Evolutionary conservation across 2,888 invertebrate species (phyloP), one percentile per base, ranked within the genome.

Genomic region (Ellobium chinense): DNA sequence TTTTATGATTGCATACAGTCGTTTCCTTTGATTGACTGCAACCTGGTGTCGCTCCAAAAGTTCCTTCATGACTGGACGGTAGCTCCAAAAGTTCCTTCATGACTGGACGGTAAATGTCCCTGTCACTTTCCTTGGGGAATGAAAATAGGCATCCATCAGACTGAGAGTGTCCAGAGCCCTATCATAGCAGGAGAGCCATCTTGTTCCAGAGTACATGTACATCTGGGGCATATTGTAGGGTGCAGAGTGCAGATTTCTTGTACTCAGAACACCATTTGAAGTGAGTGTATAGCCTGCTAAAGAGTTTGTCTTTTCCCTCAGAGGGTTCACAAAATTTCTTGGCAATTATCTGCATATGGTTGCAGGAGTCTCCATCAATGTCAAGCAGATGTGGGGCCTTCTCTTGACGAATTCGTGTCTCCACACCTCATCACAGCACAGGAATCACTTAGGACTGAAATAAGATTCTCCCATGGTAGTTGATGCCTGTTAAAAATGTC

Each of bases 341-440:
- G 0, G 86, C 80, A 24, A 86, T 86, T 82, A 85, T 88, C 60
- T 89, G 87, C 0, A 81, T 78, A 70, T 88, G 87, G 65, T 86
- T 87, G n/a, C 83, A 83, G 1, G 82, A 69, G 73, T 88, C 86
- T 18, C 86, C 88, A 80, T 88, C 87, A 24, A 88, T 84, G 69
- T 87, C 85, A 12, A 88, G 63, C 1, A 88, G 62, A 68, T 88
- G 88, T 12, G 81, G 83, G 7, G 85, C 85, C 29, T 78, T 76
- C 21, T 78, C 56, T 27, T 63, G 34, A 37, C 86, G 37, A 7
- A 87, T 80, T 60, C 78, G 62, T 12, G 70, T 81, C 75, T 88
- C 89, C 14, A 88, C 21, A 46, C 87, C 85, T 12, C 87, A 88
- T 88, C 7, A 86, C 84, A 66, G 81, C 81, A 65, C 86, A 88